Evolutionary conservation across 2,888 invertebrate genomes (phyloP), one percentile per base, ranked within the genome.

Genomic region (Enchytraeus crypticus): DNA sequence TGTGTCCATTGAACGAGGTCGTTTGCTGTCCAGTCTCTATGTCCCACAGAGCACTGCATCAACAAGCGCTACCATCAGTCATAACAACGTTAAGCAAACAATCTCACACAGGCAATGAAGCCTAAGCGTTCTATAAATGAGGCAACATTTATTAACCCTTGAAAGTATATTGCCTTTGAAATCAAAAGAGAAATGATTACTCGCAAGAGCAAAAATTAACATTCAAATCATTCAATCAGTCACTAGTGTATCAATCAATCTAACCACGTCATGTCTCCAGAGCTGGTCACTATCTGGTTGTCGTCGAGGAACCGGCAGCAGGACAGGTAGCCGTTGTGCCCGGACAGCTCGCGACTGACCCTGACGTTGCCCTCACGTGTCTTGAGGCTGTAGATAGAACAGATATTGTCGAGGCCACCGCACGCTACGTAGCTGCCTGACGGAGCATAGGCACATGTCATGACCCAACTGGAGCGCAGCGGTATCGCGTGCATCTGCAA

Each of bases 381-480:
- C 69, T 79, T 79, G 57, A 79, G 71, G 70, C 77, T 78, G 73
- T 84, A 83, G 82, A 98, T 98, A 80, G 96, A 96, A 86, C 98
- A 98, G 82, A 98, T 98, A 85, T 99, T 99, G 84, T 98, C 98
- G 77, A 98, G 86, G 66, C 98, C 98, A 73, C 98, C 98, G 84
- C 98, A 98, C 67, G 98, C 98, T 71, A 99, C 98, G 82, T 90
- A 99, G 78, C 91, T 93, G 75, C 98, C 97, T 66, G 95, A 95
- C 67, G 98, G 98, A 70, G 98, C 98, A 84, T 98, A 98, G 78
- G 98, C 97, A 85, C 98, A 98, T 71, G 98, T 98, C 98, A 98
- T 98, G 71, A 98, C 98, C 98, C 98, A 98, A 77, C 95, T 96
- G 64, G 96, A 97, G 23, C 98, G 90, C 79, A 98, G 85, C 76